Base-by-base conservation (phyloP, 2,888 invertebrate genomes). In the Meteorus cinctellus region DNA sequence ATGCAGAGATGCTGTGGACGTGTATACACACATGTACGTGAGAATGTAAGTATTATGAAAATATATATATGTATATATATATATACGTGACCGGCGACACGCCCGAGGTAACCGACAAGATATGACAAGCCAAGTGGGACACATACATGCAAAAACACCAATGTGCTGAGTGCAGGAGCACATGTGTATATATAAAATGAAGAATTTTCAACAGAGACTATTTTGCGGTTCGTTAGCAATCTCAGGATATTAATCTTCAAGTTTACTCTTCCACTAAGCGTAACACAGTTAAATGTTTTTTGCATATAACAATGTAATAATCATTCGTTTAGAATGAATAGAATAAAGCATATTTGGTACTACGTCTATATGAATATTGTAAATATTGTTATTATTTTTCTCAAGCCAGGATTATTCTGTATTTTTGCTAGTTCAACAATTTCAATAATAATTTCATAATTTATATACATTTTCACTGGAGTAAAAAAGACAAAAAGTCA, bases 151-250 rank as follows among this genome's bases (percentile, higher is more conserved):
- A 19, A 19, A 19, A 55, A 19, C 55, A 55, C 55, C n/a, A 2
- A 55, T 55, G 14, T 48, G 16, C 48, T 41, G 12, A 12, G 41
- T 41, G 41, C 8, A 41, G 41, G n/a, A 48, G n/a, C 16, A 24
- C n/a, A 19, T 8, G 19, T 55, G 5, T 55, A 24, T 19, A 19
- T 55, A 55, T 55, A 24, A 8, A 55, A 6, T 67, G 67, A 36
- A 36, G 66, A 70, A 72, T 66, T 65, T 66, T 67, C 67, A 70
- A n/a, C 31, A 60, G 67, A 72, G 67, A 75, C 75, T 75, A 75
- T 75, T 75, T 75, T 75, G 75, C 75, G 75, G 75, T 75, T 75
- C 75, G 75, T 75, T 75, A 75, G 60, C 72, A 75, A 75, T 75
- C 75, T 75, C 71, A 72, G 71, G 75, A 72, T 72, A 75, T 75